Evolutionary conservation across 1,140 invertebrate genomes (phyloP), one percentile per base, ranked within the genome.

Genomic region (Prorops nasuta): DNA sequence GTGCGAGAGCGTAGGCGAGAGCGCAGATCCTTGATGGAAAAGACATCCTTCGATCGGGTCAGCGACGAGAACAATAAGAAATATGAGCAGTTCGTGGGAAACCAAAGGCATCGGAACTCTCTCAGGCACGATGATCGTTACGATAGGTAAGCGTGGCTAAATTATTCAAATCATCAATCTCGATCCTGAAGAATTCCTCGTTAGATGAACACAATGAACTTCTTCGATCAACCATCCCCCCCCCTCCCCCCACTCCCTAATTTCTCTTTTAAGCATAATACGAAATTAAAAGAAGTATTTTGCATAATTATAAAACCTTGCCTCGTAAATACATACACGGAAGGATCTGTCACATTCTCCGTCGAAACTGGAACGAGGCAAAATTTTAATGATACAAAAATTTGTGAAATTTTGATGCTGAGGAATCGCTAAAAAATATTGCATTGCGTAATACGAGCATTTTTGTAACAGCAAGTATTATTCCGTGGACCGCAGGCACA

Each of bases 1-100:
- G 53, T 60, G 24, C 24, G 24, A 28, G 10, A 55, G 14, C 56
- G 49, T 36, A 31, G 28, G 21, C 52, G 65, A 14, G 38, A 54
- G 18, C 61, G 68, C n/a, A 57, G 68, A 41, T 64, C 64, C 19
- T 44, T 66, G 41, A 54, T 45, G 17, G 43, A 55, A 40, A 60
- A 60, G 41, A 61, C 40, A 38, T 56, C 44, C 6, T 3, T 52
- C 18, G 62, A 68, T 17, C 17, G 48, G 38, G 45, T 42, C n/a
- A 41, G 38, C 44, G 42, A 41, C 17, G 60, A 43, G n/a, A 12
- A 44, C 15, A n/a, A n/a, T n/a, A 14, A 10, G 2, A 31, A 44
- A 14, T 54, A 49, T 16, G 28, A 49, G 4, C 50, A 42, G 14
- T 54, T 52, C 28, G 22, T 40, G 1, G 50, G 49, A 35, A 32